These are phyloP conservation scores for Drosophila siamana DNA, from an alignment of 2,888 invertebrate genomes.

Conservation along the genomic window DNA sequence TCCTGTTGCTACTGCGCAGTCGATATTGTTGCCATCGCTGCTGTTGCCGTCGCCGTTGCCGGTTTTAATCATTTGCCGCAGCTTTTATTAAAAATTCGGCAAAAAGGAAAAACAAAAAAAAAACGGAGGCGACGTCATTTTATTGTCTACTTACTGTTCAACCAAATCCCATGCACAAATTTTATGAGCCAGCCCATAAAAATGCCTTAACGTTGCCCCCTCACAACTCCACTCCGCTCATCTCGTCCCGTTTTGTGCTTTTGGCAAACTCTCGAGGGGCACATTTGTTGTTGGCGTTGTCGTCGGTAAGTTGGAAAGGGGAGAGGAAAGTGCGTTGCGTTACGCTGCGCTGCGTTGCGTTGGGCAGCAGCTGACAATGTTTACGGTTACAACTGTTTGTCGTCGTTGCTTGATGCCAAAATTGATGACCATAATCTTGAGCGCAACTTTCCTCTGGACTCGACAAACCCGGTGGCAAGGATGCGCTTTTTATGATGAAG, in stretches of 20 bases:
- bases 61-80: conserved; percentile 75
- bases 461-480: conserved; percentile 53
- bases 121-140: conserved; percentile 71
- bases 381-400: conserved; percentile 76
- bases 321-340: conserved; percentile 1
- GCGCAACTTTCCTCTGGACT: conserved; percentile 51
- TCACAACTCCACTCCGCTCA: neutral
- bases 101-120: conserved; percentile 11
- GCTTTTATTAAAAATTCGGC: conserved; percentile 75
- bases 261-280: conserved; percentile 67
- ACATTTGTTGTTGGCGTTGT: conserved; percentile 61
- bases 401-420: conserved; percentile 79
- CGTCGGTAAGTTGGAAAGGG: conserved; percentile 21
- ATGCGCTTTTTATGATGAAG: conserved; percentile 80
- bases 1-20: conserved; percentile 44
- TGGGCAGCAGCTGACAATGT: conserved; percentile 70
- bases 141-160: conserved; percentile 78
- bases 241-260: conserved; percentile 5
- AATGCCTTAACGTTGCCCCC: conserved; percentile 64
- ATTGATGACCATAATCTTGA: conserved; percentile 84
- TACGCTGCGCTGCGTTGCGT: conserved; percentile 13
- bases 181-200: conserved; percentile 78
- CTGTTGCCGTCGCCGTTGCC: conserved; percentile 38
- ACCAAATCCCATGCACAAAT: conserved; percentile 79
- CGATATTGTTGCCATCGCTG: conserved; percentile 25